These are phyloP conservation scores for Eublepharis macularius DNA, from an alignment of 2,113 vertebrate species.

Conservation along the genomic window DNA sequence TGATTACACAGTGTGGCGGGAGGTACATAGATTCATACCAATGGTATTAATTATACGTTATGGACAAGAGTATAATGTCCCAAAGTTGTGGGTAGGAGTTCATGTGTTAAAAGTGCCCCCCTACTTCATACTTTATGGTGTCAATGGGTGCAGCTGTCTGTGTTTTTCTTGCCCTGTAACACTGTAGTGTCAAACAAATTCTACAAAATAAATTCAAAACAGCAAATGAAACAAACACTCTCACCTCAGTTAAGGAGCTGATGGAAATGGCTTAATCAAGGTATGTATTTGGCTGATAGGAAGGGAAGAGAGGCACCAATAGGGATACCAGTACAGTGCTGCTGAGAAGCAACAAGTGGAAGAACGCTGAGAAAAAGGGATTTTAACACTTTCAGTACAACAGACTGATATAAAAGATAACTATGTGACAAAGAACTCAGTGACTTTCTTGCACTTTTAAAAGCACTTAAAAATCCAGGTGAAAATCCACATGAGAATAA, in stretches of 20 bases:
- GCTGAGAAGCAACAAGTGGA: conserved; percentile 15
- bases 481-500: conserved; percentile 25
- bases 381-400: conserved; percentile 40
- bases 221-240: neutral
- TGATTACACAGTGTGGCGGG: conserved; percentile 23
- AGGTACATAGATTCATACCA: neutral
- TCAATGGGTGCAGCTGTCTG: neutral
- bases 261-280: conserved; percentile 24
- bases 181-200: neutral
- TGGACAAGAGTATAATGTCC: neutral
- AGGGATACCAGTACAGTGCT: conserved; percentile 40
- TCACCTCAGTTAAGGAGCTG: conserved; percentile 21
- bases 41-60: neutral
- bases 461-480: conserved; percentile 57
- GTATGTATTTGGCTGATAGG: neutral
- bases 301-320: conserved; percentile 20
- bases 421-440: neutral
- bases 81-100: neutral
- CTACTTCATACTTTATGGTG: neutral
- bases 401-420: conserved; percentile 38
- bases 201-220: neutral
- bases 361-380: conserved; percentile 34
- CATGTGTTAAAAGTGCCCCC: neutral
- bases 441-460: conserved; percentile 31
- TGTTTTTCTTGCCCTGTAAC: neutral